These are phyloP conservation scores for Hormaphis cornu DNA, from an alignment of 1,140 invertebrate genomes.

Conservation along the genomic window DNA sequence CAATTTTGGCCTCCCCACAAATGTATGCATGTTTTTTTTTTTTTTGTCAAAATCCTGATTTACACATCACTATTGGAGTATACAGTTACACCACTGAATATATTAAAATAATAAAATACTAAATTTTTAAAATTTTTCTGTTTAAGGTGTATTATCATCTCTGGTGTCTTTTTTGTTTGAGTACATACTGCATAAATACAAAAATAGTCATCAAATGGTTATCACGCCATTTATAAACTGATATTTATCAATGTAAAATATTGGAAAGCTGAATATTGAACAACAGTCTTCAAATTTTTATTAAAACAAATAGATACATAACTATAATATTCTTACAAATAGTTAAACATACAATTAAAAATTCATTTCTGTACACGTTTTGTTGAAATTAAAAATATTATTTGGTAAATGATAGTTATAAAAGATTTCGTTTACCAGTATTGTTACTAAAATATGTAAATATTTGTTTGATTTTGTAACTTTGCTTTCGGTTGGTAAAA, in stretches of 20 bases:
- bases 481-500: slow-evolving; percentile 6
- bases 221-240: slow-evolving; percentile 16
- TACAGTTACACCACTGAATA: too few relatives aligned
- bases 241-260: neutral
- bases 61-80: neutral
- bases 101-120: too few relatives aligned
- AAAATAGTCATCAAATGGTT: neutral
- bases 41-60: too few relatives aligned
- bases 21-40: too few relatives aligned
- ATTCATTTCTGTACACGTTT: neutral
- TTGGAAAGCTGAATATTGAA: neutral
- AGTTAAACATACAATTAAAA: neutral
- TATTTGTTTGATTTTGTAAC: slow-evolving; percentile 7
- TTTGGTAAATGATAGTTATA: neutral
- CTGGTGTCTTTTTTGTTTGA: slow-evolving; percentile 1
- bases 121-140: neutral
- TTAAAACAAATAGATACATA: neutral
- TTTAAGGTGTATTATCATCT: slow-evolving; percentile 14
- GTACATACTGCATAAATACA: slow-evolving; percentile 3
- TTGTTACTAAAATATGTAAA: slow-evolving; percentile 10
- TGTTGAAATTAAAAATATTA: neutral
- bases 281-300: neutral
- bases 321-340: neutral
- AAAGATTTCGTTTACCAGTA: neutral
- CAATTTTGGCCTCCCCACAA: too few relatives aligned